These are phyloP conservation scores for Glaucomys volans DNA, from an alignment of 2,113 vertebrate species.

Conservation along the genomic window DNA sequence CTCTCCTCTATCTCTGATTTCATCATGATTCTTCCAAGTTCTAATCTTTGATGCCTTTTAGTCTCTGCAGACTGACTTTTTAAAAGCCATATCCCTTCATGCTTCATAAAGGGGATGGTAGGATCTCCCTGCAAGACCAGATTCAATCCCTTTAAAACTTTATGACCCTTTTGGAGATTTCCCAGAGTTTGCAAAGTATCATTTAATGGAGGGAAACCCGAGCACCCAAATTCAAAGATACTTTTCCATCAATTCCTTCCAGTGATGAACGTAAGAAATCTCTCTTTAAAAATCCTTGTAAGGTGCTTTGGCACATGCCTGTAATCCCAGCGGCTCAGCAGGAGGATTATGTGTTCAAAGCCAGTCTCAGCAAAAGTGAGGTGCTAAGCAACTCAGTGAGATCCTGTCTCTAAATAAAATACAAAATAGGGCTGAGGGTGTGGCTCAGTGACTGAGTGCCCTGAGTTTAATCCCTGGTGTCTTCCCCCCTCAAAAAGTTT, in stretches of 20 bases:
- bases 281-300: neutral
- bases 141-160: constrained; percentile 50
- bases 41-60: neutral
- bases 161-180: neutral
- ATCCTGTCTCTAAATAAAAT: too few relatives aligned
- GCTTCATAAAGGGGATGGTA: neutral
- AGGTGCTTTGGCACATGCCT: too few relatives aligned
- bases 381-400: too few relatives aligned
- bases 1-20: neutral
- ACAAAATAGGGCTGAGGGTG: too few relatives aligned
- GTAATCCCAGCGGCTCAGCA: too few relatives aligned
- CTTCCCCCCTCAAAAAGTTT: neutral
- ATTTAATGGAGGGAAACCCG: neutral
- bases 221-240: neutral
- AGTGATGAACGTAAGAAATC: neutral
- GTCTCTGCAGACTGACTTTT: neutral
- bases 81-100: neutral
- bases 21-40: neutral
- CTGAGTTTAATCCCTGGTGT: too few relatives aligned
- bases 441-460: too few relatives aligned
- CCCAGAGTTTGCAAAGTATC: neutral
- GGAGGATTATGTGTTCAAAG: too few relatives aligned
- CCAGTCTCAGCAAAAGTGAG: too few relatives aligned
- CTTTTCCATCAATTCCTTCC: neutral
- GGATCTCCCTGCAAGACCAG: neutral